A percentile compares a stretch with the other conserved stretches of the same genome.
These are phyloP conservation scores for Bombylius discolor DNA, from an alignment of 2,888 invertebrate genomes.

Conservation along the genomic window DNA sequence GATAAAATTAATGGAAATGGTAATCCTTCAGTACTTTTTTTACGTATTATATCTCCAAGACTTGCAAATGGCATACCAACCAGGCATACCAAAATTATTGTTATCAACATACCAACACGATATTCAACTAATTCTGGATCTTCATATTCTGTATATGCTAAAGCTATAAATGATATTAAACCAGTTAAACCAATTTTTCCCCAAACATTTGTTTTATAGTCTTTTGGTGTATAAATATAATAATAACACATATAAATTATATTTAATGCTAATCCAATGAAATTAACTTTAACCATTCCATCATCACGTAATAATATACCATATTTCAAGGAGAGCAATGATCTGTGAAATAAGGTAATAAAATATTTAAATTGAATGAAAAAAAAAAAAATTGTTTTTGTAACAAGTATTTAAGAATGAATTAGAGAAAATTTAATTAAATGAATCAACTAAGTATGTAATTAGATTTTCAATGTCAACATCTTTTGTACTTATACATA, in stretches of 20 bases:
- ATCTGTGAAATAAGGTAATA: slow-evolving; percentile 37
- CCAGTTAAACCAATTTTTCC: slow-evolving; percentile 43
- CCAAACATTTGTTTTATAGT: slow-evolving; percentile 42
- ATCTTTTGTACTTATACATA: too few species aligned
- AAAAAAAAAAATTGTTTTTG: too few species aligned
- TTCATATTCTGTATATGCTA: slow-evolving; percentile 53
- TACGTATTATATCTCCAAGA: slow-evolving; percentile 59
- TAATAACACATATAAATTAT: slow-evolving; percentile 52
- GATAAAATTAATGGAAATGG: slow-evolving; percentile 80
- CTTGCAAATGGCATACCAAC: slow-evolving; percentile 59
- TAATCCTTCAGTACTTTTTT: slow-evolving; percentile 71
- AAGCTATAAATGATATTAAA: slow-evolving; percentile 43
- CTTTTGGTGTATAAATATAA: slow-evolving; percentile 46
- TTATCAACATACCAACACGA: slow-evolving; percentile 57
- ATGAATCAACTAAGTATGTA: too few species aligned
- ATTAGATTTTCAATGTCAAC: too few species aligned
- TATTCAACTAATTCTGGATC: slow-evolving; percentile 50
- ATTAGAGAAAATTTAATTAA: too few species aligned
- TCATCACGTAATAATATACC: slow-evolving; percentile 58
- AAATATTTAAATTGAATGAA: too few species aligned
- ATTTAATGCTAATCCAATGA: slow-evolving; percentile 58
- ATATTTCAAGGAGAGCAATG: slow-evolving; percentile 61
- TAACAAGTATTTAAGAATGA: too few species aligned
- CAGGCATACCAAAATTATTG: slow-evolving; percentile 49
- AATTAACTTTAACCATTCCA: slow-evolving; percentile 65